Conservation (phyloP, 37 sponge, comb jelly and placozoan genomes). For the Cladorhizidae sp. region DNA sequence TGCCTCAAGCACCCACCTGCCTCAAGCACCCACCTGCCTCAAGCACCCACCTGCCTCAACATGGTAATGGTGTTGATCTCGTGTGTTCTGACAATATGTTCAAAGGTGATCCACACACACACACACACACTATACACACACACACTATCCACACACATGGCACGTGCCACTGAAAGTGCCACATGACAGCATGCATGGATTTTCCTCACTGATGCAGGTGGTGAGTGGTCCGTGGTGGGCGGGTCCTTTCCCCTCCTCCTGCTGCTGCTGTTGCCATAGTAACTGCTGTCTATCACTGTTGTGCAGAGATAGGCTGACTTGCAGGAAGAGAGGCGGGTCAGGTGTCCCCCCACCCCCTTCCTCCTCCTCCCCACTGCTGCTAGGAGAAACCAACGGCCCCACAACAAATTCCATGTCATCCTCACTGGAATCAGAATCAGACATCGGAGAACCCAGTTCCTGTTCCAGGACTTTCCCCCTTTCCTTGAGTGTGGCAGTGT, state of each 20-base stretch:
- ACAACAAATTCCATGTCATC: slow-evolving; percentile 2
- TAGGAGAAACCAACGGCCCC: slow-evolving; percentile 3
- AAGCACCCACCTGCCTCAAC: too few relatives aligned
- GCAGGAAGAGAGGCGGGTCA: neutral
- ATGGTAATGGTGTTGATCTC: too few relatives aligned
- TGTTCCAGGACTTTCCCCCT: neutral
- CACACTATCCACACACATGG: too few relatives aligned
- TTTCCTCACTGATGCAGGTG: too few relatives aligned
- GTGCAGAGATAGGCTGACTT: neutral
- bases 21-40: too few relatives aligned
- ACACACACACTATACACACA: slow-evolving; percentile 1
- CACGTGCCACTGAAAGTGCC: too few relatives aligned
- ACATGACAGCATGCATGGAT: too few relatives aligned
- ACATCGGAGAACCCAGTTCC: neutral
- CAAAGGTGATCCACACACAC: too few relatives aligned
- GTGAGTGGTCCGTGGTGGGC: neutral
- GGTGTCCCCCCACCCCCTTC: neutral
- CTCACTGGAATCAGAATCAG: neutral
- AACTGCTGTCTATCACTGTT: neutral
- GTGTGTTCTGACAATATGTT: too few relatives aligned
- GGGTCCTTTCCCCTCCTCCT: too few relatives aligned
- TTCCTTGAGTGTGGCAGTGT: neutral
- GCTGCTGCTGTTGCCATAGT: too few relatives aligned
- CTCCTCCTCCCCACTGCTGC: neutral
- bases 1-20: too few relatives aligned